Base-by-base conservation (phyloP, 2,888 invertebrate species). In the Coremacera marginata region DNA sequence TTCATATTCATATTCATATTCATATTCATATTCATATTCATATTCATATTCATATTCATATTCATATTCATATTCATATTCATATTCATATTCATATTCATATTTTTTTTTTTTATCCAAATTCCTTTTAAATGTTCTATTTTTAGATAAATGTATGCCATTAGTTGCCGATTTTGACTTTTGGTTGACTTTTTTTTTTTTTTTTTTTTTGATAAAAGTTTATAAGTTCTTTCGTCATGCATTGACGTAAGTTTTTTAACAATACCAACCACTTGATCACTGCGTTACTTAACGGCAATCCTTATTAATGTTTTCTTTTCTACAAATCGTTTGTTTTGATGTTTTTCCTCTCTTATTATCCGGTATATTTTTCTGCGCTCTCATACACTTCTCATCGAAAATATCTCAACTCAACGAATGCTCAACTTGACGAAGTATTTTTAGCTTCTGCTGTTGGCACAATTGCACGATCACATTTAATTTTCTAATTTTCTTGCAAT, bases 401-500 rank as follows among this genome's bases (percentile, higher is more conserved):
- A 72, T 71, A 72, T 57, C 60, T 57, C 27, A 52, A 73, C 57
- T 51, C 49, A 70, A 63, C 31, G 34, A 19, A 68, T 52, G 70
- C 44, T 55, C 55, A 57, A 68, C 51, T 73, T 49, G 72, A 72
- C 72, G 73, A 73, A 71, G 14, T 55, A 37, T 34, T 62, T 51
- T 72, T 68, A 14, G 19, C 44, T 25, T 60, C 19, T 22, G 9
- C 22, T 57, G 65, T 76, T 77, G 77, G 70, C 55, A 75, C 37
- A 67, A 74, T 55, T 75, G 62, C 34, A 44, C 44, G 19, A 71
- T 72, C 68, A 27, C 63, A 74, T 44, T 60, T 65, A 57, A 62
- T 74, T 76, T 74, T 67, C 71, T 55, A 65, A 73, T 75, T 76
- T 73, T 76, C 70, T 71, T 67, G 74, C 77, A 76, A 76, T 78